Percentiles rank a stretch among this genome's conserved stretches.
Evolutionary conservation across 1,140 invertebrate genomes (phyloP).

Genomic region (Globodera rostochiensis): DNA sequence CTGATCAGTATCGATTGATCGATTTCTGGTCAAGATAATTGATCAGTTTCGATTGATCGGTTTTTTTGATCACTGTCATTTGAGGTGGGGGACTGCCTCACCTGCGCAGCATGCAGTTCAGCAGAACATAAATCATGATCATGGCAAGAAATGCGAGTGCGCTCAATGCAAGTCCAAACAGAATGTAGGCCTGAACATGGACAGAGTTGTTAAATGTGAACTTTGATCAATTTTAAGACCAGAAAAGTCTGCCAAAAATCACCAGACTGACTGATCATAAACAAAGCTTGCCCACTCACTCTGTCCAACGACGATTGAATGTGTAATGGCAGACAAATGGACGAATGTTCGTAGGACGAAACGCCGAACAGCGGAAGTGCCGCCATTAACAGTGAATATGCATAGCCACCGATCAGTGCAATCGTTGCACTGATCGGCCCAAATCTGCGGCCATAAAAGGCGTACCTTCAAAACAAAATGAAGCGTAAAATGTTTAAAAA

Average conservation of each 20-base stretch:
- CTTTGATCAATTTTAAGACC: conserved; percentile 24
- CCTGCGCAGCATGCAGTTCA: conserved; percentile 55
- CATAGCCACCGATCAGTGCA: conserved; percentile 90
- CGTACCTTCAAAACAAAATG: conserved; percentile 38
- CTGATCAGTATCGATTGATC: too few species aligned
- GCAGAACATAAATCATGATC: conserved; percentile 53
- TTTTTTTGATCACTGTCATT: background rate
- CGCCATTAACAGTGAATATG: conserved; percentile 81
- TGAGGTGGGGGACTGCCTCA: background rate
- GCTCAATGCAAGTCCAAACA: conserved; percentile 53
- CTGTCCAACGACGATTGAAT: conserved; percentile 49
- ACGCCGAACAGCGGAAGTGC: conserved; percentile 82
- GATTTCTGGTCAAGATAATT: too few species aligned
- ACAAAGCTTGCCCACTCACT: conserved; percentile 18
- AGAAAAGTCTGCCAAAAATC: background rate
- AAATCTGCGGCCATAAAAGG: conserved; percentile 72
- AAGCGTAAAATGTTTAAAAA: conserved; percentile 14
- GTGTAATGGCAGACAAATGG: conserved; percentile 69
- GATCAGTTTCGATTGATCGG: too few species aligned
- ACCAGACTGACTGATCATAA: conserved; percentile 9
- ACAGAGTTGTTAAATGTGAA: background rate
- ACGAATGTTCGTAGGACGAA: conserved; percentile 78
- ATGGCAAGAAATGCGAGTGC: conserved; percentile 58
- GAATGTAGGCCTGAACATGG: conserved; percentile 52
- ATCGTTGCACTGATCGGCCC: conserved; percentile 74